Base-by-base conservation (phyloP, 2,797 vertebrate genomes). In the Chiroxiphia lanceolata region DNA sequence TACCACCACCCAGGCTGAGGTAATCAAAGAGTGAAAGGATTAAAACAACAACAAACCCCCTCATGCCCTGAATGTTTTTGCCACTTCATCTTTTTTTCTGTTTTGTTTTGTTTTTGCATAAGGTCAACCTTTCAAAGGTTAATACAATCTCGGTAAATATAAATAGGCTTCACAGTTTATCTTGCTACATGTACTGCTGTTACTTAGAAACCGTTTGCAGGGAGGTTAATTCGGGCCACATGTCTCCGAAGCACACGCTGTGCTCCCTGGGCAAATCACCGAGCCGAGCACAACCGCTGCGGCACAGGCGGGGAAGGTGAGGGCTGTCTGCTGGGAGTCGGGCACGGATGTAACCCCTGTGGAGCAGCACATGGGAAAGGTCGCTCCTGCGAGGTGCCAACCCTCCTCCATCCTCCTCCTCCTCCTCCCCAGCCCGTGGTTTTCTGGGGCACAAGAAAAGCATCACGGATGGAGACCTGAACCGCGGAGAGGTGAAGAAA, bases 101-200 rank as follows among this genome's bases (percentile, higher is more conserved):
- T 53, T 75, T 81, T 63, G 69, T 44, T 81, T 93, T 63, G 61
- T 13, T 71, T 83, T 87, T 78, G 63, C 96, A 83, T 97, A 97
- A 98, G 98, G 98, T 98, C 98, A 98, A 84, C 95, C 97, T 96
- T 71, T 93, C 59, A 97, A 89, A 98, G 97, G 98, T 98, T 97
- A 97, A 98, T 97, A 97, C 97, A 97, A 97, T 97, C 97, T 96
- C 15, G 79, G 97, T 97, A 97, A 97, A 97, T 95, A 97, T 96
- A 97, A 97, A 97, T 96, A 97, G 78, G 89, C 90, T 80, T 90
- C 86, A 40, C 94, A 83, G 95, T 94, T 88, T 89, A 83, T 92
- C 89, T 91, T 29, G n/a, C 90, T 82, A 4, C 88, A 33, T 7
- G 87, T 50, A 42, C 85, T 11, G 76, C 96, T 68, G 95, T 96